Conservation (phyloP, 2,888 invertebrate species). For the Tanytarsus gracilentus region DNA sequence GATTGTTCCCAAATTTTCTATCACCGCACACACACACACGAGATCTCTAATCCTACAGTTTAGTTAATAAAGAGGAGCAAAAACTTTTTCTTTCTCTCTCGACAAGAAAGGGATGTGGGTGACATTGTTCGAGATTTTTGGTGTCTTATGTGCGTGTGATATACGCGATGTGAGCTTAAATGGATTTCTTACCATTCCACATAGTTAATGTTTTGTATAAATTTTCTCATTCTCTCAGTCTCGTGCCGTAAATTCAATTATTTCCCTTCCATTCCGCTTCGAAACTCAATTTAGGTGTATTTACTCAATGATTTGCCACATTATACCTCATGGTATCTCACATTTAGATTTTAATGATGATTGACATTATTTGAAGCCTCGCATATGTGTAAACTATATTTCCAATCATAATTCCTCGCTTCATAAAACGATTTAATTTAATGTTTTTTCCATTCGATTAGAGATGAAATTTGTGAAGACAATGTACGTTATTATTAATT, state of each 20-base stretch:
- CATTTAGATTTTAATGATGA: neutral
- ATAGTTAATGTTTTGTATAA: slow-evolving; percentile 10
- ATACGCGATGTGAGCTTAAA: neutral
- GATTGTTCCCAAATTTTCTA: too few relatives aligned
- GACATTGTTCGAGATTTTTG: neutral
- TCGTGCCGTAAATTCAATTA: slow-evolving; percentile 26
- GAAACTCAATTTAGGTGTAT: slow-evolving; percentile 27
- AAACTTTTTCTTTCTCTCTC: neutral
- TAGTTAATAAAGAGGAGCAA: too few relatives aligned
- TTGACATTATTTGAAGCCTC: neutral
- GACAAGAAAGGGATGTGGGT: neutral
- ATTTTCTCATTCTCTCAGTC: neutral
- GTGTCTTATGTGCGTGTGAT: neutral
- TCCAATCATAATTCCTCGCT: too few relatives aligned
- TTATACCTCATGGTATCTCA: neutral
- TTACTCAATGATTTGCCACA: slow-evolving; percentile 19
- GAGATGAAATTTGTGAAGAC: too few relatives aligned
- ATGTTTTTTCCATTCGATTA: too few relatives aligned
- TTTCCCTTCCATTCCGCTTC: slow-evolving; percentile 3
- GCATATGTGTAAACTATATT: neutral
- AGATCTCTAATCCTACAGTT: too few relatives aligned
- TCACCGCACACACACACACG: too few relatives aligned
- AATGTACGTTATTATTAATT: too few relatives aligned
- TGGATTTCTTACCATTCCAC: neutral
- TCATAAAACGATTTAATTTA: too few relatives aligned